Conservation (phyloP, 2,797 vertebrate genomes). For the Erithacus rubecula region DNA sequence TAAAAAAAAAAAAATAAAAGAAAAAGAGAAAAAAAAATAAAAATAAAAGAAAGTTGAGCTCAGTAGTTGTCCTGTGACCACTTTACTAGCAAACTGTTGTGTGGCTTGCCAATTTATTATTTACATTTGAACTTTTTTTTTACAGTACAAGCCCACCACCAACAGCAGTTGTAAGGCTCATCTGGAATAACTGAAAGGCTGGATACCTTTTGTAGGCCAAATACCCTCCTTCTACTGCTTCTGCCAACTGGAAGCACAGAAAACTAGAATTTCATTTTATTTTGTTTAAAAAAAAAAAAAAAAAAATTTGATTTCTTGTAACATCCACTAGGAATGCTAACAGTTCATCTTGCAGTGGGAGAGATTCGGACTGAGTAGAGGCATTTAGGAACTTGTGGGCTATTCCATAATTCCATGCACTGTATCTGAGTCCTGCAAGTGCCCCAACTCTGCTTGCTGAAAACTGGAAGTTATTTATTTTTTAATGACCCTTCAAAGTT, state of each 20-base stretch:
- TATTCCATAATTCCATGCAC: conserved; percentile 78
- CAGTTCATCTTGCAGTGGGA: conserved; percentile 91
- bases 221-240: conserved; percentile 82
- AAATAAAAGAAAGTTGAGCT: background rate
- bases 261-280: conserved; percentile 81
- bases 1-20: background rate
- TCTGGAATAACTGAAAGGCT: conserved; percentile 85
- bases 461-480: conserved; percentile 96
- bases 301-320: conserved; percentile 74
- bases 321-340: conserved; percentile 95
- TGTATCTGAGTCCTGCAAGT: conserved; percentile 76
- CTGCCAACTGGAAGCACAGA: conserved; percentile 83
- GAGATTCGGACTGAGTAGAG: conserved; percentile 79
- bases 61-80: conserved; percentile 63
- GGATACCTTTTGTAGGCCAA: conserved; percentile 80
- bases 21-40: rapidly evolving
- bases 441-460: conserved; percentile 86
- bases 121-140: conserved; percentile 74
- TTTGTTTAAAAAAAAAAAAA: conserved; percentile 76
- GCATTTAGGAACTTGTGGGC: conserved; percentile 85
- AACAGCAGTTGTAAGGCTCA: conserved; percentile 96
- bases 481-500: conserved; percentile 93
- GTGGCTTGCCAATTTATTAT: conserved; percentile 74
- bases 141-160: conserved; percentile 97
- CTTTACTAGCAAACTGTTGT: conserved; percentile 68